Conservation (phyloP, 2,797 vertebrate genomes). For the Galago senegalensis region DNA sequence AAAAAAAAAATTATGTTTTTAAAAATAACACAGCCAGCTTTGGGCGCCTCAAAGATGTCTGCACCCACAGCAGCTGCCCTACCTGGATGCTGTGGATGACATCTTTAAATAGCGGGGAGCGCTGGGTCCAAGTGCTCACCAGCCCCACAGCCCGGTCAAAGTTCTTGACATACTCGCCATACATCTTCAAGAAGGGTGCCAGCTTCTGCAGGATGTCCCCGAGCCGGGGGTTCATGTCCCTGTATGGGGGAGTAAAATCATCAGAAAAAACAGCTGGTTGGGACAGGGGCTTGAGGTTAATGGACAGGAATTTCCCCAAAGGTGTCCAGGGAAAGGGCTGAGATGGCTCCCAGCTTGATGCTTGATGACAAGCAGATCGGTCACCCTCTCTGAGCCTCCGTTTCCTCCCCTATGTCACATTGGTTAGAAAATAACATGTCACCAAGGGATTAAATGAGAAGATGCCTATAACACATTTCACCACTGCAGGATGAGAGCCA, state of each 20-base stretch:
- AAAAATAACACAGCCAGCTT: background rate
- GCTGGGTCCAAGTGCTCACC: slow-evolving; percentile 96
- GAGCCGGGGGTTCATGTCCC: slow-evolving; percentile 95
- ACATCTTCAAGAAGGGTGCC: slow-evolving; percentile 99
- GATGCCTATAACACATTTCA: background rate
- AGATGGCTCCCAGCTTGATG: too few relatives aligned
- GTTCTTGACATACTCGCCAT: slow-evolving; percentile 99
- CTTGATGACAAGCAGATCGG: background rate
- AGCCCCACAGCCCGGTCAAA: slow-evolving; percentile 97
- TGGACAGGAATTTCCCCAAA: background rate
- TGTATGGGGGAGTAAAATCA: slow-evolving; percentile 70
- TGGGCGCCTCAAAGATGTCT: background rate
- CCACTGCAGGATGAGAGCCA: background rate
- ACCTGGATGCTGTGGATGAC: slow-evolving; percentile 96
- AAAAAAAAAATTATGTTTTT: background rate
- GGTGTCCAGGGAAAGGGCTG: accelerated
- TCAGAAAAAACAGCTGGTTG: background rate
- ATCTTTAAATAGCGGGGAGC: slow-evolving; percentile 95
- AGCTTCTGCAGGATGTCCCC: slow-evolving; percentile 99
- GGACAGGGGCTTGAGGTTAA: background rate
- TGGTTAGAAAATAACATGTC: background rate
- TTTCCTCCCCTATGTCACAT: background rate
- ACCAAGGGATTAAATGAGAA: background rate
- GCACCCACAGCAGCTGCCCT: background rate
- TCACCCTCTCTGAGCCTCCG: background rate